Evolutionary conservation across 2,888 invertebrate species (phyloP).

Genomic region (Nemotelus pantherinus): DNA sequence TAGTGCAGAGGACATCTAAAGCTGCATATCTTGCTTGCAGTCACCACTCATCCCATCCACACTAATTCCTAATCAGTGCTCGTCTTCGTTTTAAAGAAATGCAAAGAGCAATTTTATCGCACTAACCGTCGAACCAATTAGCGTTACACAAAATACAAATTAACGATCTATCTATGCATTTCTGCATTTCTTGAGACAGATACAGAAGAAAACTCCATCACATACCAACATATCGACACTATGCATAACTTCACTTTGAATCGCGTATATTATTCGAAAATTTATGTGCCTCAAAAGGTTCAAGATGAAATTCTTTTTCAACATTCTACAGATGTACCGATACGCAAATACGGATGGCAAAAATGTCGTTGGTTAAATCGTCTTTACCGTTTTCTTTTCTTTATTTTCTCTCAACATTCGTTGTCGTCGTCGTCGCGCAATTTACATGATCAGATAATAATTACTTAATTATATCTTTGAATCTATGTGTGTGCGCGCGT

Average conservation of each 20-base stretch:
- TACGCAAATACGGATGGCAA: too few relatives aligned
- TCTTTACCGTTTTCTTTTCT: too few relatives aligned
- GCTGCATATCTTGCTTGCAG: too few relatives aligned
- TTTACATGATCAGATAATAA: constrained; percentile 50
- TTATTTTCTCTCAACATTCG: too few relatives aligned
- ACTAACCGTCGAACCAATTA: constrained; percentile 46
- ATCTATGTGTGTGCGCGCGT: constrained; percentile 38
- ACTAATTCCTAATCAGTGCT: too few relatives aligned
- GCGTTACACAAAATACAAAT: constrained; percentile 48
- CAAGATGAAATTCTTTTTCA: constrained; percentile 17
- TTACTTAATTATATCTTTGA: constrained; percentile 50
- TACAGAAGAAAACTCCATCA: not conserved
- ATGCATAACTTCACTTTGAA: not conserved
- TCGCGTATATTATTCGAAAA: constrained; percentile 19
- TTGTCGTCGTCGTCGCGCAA: constrained; percentile 19
- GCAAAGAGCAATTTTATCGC: constrained; percentile 40
- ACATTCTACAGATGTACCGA: not conserved
- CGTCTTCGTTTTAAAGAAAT: constrained; percentile 8
- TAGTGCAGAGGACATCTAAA: too few relatives aligned
- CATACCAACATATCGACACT: not conserved
- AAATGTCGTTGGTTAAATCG: too few relatives aligned
- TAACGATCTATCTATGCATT: constrained; percentile 29
- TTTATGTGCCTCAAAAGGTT: constrained; percentile 9
- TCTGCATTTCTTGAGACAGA: not conserved
- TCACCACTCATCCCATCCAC: too few relatives aligned